A percentile compares a stretch with the other conserved stretches of the same genome.
Evolutionary conservation across 2,888 invertebrate species (phyloP).

Genomic region (Eristalis arbustorum): DNA sequence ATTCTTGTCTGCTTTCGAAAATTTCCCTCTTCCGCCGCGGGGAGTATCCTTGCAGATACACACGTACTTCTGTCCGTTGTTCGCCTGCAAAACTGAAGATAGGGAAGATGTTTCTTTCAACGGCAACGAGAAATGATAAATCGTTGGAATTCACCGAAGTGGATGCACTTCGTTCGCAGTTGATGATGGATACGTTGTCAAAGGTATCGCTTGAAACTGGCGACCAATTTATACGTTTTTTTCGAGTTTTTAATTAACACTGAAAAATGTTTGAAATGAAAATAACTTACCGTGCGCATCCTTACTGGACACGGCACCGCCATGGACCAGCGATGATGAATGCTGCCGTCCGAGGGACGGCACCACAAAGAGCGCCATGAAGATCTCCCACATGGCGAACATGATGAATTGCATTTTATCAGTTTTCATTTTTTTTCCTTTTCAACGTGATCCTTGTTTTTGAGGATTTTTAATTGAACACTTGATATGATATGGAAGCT

Average conservation of each 20-base stretch:
- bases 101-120: neutral
- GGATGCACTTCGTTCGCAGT: neutral
- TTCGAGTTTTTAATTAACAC: constrained; percentile 12
- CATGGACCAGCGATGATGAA: constrained; percentile 69
- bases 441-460: neutral
- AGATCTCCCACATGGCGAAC: constrained; percentile 79
- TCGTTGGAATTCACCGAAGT: constrained; percentile 32
- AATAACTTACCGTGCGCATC: constrained; percentile 78
- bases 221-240: neutral
- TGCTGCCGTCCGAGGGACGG: constrained; percentile 69
- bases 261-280: neutral
- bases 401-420: constrained; percentile 79
- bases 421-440: constrained; percentile 75
- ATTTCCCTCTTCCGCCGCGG: no score
- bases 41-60: no score
- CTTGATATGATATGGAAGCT: neutral
- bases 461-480: neutral
- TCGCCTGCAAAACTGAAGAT: neutral
- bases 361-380: constrained; percentile 75
- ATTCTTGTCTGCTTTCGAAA: constrained; percentile 8
- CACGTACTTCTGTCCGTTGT: neutral
- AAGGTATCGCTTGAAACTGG: constrained; percentile 4
- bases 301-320: constrained; percentile 74
- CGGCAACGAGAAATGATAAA: constrained; percentile 49
- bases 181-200: constrained; percentile 48